Conservation (phyloP, 2,797 vertebrate species). For the Lophotriccus pileatus region DNA sequence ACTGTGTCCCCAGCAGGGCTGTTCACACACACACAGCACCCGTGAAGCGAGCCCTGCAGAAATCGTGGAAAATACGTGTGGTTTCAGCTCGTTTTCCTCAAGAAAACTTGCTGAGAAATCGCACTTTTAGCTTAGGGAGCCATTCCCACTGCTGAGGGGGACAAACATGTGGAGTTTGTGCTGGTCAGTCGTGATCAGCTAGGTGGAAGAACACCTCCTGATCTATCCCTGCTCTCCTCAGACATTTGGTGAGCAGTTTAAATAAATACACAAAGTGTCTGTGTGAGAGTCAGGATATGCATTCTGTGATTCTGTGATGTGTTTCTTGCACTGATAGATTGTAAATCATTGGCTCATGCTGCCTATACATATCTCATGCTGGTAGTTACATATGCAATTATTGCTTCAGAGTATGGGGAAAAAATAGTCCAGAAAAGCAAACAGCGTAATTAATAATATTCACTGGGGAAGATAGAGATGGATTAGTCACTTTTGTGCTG, state of each 20-base stretch:
- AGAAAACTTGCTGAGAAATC: neutral
- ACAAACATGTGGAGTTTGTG: neutral
- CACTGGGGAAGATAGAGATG: conserved; percentile 7
- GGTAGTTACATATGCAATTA: conserved; percentile 1
- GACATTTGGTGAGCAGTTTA: neutral
- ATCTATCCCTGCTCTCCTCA: neutral
- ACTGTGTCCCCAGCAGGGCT: neutral
- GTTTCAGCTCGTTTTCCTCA: neutral
- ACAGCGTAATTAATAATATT: conserved; percentile 50
- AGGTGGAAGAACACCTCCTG: neutral
- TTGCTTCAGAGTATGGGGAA: conserved; percentile 11
- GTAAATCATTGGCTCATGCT: neutral
- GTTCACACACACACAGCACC: accelerated
- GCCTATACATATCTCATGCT: neutral
- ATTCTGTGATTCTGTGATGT: neutral
- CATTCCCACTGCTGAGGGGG: neutral
- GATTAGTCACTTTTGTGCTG: conserved; percentile 57
- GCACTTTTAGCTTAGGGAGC: neutral
- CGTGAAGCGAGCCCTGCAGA: neutral
- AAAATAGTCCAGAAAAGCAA: conserved; percentile 36
- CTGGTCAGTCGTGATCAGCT: neutral
- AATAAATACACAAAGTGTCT: neutral
- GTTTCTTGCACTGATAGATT: neutral
- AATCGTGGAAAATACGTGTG: neutral
- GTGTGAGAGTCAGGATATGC: neutral